Conservation (phyloP, 2,797 vertebrate species). For the Mormyrops boulengeri region DNA sequence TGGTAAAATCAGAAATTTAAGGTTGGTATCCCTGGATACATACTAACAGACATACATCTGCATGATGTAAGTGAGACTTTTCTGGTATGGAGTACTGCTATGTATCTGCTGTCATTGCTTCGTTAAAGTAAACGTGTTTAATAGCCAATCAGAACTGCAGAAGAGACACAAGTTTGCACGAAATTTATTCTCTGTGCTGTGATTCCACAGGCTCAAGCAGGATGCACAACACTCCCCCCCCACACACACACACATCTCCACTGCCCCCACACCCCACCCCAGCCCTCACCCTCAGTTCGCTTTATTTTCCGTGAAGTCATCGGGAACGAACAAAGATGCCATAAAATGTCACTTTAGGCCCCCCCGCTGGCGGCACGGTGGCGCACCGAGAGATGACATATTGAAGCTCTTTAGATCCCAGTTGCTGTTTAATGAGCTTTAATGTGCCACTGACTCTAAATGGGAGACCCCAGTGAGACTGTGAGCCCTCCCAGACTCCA, state of each 20-base stretch:
- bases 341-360: slow-evolving; percentile 35
- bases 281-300: background rate
- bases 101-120: background rate
- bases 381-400: slow-evolving; percentile 36
- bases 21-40: background rate
- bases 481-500: slow-evolving; percentile 11
- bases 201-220: background rate
- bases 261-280: background rate
- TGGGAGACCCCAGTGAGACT: slow-evolving; percentile 30
- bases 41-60: background rate
- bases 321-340: slow-evolving; percentile 28
- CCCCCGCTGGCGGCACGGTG: slow-evolving; percentile 27
- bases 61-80: background rate
- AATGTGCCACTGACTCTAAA: slow-evolving; percentile 38
- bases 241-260: too few species aligned
- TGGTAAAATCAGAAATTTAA: background rate
- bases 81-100: background rate
- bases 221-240: background rate
- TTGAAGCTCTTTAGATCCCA: slow-evolving; percentile 40
- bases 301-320: slow-evolving; percentile 23
- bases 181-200: background rate
- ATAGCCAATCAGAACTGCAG: background rate
- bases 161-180: background rate
- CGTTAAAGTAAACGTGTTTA: background rate
- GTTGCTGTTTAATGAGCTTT: slow-evolving; percentile 44